Evolutionary conservation across 1,140 invertebrate genomes (phyloP), one percentile per base, ranked within the genome.

Genomic region (Stenopsyche tienmushanensis): DNA sequence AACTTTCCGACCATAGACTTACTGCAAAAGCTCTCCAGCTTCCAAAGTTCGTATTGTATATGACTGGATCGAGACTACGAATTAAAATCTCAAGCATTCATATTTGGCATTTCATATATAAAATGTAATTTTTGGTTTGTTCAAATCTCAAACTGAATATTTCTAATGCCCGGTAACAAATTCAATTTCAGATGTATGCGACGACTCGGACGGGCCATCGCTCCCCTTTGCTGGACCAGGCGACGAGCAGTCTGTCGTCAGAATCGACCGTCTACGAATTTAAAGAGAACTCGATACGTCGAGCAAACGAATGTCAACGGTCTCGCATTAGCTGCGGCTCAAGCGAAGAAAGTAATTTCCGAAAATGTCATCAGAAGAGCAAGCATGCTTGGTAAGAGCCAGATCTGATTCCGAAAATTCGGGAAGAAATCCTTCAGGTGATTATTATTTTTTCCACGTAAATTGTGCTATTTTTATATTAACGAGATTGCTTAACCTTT

Each of bases 401-500:
- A 74, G 77, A 62, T 79, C 78, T 15, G 78, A 80, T 69, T 80
- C 78, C 72, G 79, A 81, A 69, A 76, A 70, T 71, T 81, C 79
- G 1, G 75, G 75, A 7, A 65, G 66, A 44, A 58, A 58, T 58
- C 25, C 55, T 42, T 73, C 68, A 77, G 76, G 69, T 79, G 1
- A 23, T 23, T 18, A 45, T 55, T 18, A 20, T 55, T 20, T 39
- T 39, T 21, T n/a, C n/a, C n/a, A n/a, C n/a, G n/a, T n/a, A n/a
- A n/a, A n/a, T n/a, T n/a, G n/a, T n/a, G n/a, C n/a, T n/a, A n/a
- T n/a, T n/a, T n/a, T n/a, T n/a, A n/a, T n/a, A n/a, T n/a, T n/a
- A n/a, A n/a, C n/a, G n/a, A n/a, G n/a, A n/a, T n/a, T n/a, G n/a
- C n/a, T n/a, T n/a, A n/a, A n/a, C n/a, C n/a, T n/a, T n/a, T n/a